Percentiles rank a stretch among this genome's conserved stretches.
Conservation (phyloP, 1,140 invertebrate species). For the Hylaeus volcanicus region DNA sequence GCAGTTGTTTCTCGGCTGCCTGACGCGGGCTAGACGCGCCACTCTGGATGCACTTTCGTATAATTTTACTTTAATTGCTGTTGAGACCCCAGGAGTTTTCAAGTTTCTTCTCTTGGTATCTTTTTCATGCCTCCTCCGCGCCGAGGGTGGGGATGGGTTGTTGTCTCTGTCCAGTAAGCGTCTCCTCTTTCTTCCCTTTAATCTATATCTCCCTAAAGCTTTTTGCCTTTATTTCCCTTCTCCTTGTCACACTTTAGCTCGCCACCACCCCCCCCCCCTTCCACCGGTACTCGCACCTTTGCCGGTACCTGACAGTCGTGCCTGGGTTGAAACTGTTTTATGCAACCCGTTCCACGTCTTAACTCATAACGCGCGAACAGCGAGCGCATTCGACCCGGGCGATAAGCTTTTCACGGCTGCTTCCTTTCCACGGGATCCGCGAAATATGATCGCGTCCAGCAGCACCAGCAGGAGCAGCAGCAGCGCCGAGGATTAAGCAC, state of each 20-base stretch:
- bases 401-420: constrained; percentile 55
- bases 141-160: background rate
- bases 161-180: background rate
- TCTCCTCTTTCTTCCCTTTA: constrained; percentile 38
- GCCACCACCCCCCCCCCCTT: background rate
- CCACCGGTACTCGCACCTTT: constrained; percentile 5
- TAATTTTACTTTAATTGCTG: constrained; percentile 77
- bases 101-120: constrained; percentile 64
- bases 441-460: constrained; percentile 58
- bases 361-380: constrained; percentile 17
- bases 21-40: constrained; percentile 58
- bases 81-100: constrained; percentile 65
- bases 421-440: constrained; percentile 54
- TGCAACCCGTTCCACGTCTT: constrained; percentile 38
- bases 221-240: constrained; percentile 44
- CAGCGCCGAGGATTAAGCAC: constrained; percentile 47
- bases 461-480: background rate
- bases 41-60: constrained; percentile 71
- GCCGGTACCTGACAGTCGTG: background rate
- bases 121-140: constrained; percentile 25
- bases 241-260: constrained; percentile 39
- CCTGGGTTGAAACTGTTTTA: constrained; percentile 39
- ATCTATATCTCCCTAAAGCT: constrained; percentile 45
- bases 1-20: constrained; percentile 62
- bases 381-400: constrained; percentile 25